These are phyloP conservation scores for Papilio machaon DNA, from an alignment of 1,140 invertebrate genomes.

Conservation along the genomic window DNA sequence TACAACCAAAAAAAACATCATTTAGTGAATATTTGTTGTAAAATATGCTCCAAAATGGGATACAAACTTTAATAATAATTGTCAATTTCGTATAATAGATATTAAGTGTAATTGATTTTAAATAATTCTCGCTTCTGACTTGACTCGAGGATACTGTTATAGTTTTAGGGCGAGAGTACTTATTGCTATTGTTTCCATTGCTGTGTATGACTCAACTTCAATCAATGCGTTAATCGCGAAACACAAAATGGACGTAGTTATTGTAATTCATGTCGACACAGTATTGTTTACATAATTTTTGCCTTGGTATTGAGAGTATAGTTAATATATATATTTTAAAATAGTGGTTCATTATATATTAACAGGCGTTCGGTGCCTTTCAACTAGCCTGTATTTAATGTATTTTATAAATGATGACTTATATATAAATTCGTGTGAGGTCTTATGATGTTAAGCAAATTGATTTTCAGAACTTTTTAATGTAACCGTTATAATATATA, in stretches of 20 bases:
- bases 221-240: conserved; percentile 6
- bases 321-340: conserved; percentile 1
- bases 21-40: conserved; percentile 76
- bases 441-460: conserved; percentile 21
- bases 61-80: conserved; percentile 48
- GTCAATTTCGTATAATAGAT: conserved; percentile 69
- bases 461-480: conserved; percentile 28
- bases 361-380: conserved; percentile 25
- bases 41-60: conserved; percentile 64
- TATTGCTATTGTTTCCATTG: conserved; percentile 35
- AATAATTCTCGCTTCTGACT: conserved; percentile 39
- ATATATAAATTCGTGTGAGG: conserved; percentile 13
- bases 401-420: conserved; percentile 14
- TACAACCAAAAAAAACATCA: conserved; percentile 67
- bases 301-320: conserved; percentile 24
- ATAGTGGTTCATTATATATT: conserved; percentile 23
- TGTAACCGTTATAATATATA: conserved; percentile 29
- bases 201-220: conserved; percentile 27
- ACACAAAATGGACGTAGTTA: conserved; percentile 6
- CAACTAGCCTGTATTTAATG: conserved; percentile 10
- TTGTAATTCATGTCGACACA: not conserved
- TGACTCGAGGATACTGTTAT: not conserved
- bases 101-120: conserved; percentile 46
- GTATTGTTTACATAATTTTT: conserved; percentile 23
- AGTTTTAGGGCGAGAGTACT: conserved; percentile 1